Evolutionary conservation across 2,888 invertebrate species (phyloP), one percentile per base, ranked within the genome.

Genomic region (Polyommatus icarus): DNA sequence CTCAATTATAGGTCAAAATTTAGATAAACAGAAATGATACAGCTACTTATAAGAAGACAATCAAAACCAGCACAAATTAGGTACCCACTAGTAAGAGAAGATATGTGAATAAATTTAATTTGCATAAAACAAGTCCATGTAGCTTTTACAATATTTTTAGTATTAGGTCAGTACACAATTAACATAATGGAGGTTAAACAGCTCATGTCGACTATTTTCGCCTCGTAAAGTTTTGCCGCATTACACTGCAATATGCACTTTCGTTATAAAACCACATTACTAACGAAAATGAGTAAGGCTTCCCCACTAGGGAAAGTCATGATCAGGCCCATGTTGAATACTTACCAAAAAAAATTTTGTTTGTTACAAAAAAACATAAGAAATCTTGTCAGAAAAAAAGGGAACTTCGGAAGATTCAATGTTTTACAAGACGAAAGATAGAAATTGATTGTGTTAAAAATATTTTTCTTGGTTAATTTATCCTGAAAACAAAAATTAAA

Each of bases 401-500:
- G 61, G 12, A 61, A 24, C 3, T 24, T 18, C 67, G 24, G 18
- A 67, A 29, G 15, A 29, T 15, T 29, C 67, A 15, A 67, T 18
- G 67, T 67, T 29, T 18, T 18, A 67, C 67, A 67, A 32, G 29
- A 29, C 18, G 5, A 10, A 67, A 29, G 15, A 29, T 67, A 29
- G 29, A 72, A 72, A 12, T 15, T 72, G 18, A 71, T 7, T 36
- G 18, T 71, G 32, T 10, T 24, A n/a, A 2, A 15, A 71, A 8
- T 46, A 20, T 7, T 20, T 20, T 46, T 1, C 46, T 20, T 50
- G 46, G 75, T 29, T 50, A 46, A 75, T 50, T 50, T 54, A 24
- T 29, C 29, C 54, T 54, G 54, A 75, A 75, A 75, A 75, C 75
- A 75, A 75, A 67, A 75, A 75, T 54, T 75, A 10, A 73, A 75